phyloP scores from a whole-genome alignment of 2,113 vertebrate species.

The Catharus minimus region DNA sequence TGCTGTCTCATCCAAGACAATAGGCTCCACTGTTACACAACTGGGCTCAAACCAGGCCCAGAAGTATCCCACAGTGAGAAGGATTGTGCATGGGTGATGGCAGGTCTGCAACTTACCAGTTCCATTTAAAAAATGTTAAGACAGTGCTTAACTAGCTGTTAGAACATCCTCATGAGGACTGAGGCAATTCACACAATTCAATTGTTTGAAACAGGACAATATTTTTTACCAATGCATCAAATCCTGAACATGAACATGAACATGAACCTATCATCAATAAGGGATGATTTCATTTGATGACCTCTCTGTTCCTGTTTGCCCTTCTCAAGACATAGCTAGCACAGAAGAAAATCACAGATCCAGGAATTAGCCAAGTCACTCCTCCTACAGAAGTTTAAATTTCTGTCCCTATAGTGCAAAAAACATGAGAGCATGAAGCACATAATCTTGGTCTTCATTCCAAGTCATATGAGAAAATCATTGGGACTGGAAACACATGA shows the following conservation, averaged over 20 bases:
- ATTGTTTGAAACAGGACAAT: conserved; percentile 53
- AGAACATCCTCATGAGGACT: conserved; percentile 1
- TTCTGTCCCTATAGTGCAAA: background rate
- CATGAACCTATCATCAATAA: background rate
- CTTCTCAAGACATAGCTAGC: conserved; percentile 19
- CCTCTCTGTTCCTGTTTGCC: background rate
- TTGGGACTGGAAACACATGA: background rate
- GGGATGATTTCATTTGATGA: conserved; percentile 46
- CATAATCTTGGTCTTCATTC: background rate
- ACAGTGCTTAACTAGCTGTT: conserved; percentile 25
- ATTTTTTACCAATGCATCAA: conserved; percentile 9
- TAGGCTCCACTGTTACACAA: background rate
- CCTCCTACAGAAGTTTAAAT: background rate
- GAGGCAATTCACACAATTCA: background rate
- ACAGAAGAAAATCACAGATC: background rate
- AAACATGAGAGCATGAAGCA: background rate
- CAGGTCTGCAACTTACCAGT: conserved; percentile 23
- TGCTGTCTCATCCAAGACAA: background rate
- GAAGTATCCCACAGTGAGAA: background rate
- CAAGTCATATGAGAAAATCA: background rate
- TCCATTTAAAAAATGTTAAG: conserved; percentile 30
- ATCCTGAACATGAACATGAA: conserved; percentile 11
- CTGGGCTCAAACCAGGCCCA: background rate
- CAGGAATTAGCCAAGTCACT: background rate
- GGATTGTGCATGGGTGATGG: background rate